These are phyloP conservation scores for Garrulus glandarius DNA, from an alignment of 2,797 vertebrate species.

Conservation along the genomic window DNA sequence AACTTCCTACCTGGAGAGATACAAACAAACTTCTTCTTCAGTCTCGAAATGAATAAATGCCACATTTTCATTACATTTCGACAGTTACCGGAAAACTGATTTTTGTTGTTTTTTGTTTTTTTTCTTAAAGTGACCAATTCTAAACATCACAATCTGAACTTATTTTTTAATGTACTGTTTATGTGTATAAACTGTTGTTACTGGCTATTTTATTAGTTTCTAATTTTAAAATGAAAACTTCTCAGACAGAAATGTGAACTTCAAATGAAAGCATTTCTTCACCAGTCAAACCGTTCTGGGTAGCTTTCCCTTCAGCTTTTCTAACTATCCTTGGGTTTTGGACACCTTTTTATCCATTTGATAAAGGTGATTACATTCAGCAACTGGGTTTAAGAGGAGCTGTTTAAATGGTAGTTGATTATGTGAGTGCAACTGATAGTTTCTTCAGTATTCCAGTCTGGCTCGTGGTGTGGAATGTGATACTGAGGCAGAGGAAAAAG, in stretches of 20 bases:
- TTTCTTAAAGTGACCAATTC: neutral
- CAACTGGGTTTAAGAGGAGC: neutral
- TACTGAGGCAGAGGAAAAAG: neutral
- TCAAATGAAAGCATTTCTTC: neutral
- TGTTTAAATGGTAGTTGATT: neutral
- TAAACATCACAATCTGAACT: neutral
- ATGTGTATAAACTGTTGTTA: neutral
- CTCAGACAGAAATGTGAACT: neutral
- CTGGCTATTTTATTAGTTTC: neutral
- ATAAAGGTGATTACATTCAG: neutral
- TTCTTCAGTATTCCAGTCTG: neutral
- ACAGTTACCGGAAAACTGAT: neutral
- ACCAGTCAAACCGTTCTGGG: neutral
- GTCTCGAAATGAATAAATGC: neutral
- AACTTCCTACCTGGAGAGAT: neutral
- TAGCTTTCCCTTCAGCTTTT: neutral
- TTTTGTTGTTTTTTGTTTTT: neutral
- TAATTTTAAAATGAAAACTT: neutral
- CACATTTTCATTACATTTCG: neutral
- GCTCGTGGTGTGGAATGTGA: accelerated
- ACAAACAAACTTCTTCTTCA: neutral
- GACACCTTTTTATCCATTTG: neutral
- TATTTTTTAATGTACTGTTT: neutral
- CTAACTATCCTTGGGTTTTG: neutral
- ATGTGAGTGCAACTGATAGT: neutral